Evolutionary conservation across 1,140 invertebrate species (phyloP).

Genomic region (Neodiprion pinetum): DNA sequence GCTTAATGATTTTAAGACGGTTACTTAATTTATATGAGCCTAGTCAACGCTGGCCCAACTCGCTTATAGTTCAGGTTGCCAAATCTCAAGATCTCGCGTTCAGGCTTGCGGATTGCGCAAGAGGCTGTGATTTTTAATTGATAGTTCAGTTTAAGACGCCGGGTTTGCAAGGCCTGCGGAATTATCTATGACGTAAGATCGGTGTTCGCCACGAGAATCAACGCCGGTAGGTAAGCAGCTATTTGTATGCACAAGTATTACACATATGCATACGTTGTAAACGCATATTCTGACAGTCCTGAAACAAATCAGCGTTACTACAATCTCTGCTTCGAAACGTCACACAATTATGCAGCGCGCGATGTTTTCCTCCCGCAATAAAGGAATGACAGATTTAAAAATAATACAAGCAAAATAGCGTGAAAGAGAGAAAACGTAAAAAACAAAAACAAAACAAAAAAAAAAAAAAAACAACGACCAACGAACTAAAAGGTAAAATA

Average conservation of each 20-base stretch:
- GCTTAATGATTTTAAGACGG: background rate
- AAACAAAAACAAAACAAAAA: too few species aligned
- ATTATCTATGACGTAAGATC: background rate
- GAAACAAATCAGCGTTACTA: background rate
- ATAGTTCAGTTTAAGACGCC: background rate
- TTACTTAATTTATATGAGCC: background rate
- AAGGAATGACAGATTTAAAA: too few species aligned
- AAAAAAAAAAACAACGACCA: too few species aligned
- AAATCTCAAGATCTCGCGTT: background rate
- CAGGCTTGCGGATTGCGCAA: background rate
- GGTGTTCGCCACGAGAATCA: background rate
- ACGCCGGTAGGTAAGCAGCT: background rate
- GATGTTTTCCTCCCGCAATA: too few species aligned
- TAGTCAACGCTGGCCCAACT: background rate
- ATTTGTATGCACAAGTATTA: background rate
- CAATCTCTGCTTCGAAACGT: background rate
- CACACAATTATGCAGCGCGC: background rate
- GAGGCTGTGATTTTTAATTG: slow-evolving; percentile 4
- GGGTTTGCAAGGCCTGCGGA: background rate
- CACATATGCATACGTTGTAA: background rate
- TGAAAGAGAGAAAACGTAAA: too few species aligned
- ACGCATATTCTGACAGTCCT: background rate
- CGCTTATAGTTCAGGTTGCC: background rate
- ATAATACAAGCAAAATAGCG: too few species aligned
- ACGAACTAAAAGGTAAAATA: too few species aligned